Conservation (phyloP, 2,797 vertebrate genomes). For the Furcifer pardalis region DNA sequence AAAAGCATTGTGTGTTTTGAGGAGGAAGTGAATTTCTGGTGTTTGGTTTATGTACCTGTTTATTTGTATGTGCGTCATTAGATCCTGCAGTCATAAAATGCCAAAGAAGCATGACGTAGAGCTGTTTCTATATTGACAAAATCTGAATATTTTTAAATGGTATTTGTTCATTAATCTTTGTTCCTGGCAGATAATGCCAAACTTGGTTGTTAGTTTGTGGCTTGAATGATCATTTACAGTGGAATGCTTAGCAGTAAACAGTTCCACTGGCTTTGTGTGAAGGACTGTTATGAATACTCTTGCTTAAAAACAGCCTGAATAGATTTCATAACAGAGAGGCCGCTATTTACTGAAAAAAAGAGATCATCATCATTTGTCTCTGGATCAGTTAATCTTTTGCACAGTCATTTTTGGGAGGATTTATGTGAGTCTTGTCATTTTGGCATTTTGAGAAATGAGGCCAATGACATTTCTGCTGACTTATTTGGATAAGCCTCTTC, state of each 20-base stretch:
- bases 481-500: not conserved
- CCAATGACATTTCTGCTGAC: not conserved
- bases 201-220: conserved; percentile 22
- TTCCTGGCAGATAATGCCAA: not conserved
- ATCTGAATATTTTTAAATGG: conserved; percentile 58
- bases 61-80: not conserved
- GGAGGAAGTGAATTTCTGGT: not conserved
- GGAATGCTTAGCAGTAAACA: conserved; percentile 18
- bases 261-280: conserved; percentile 18
- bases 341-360: conserved; percentile 6
- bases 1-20: not conserved
- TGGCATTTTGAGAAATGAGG: not conserved
- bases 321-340: conserved; percentile 19
- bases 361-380: conserved; percentile 24
- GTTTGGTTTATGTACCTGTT: not conserved
- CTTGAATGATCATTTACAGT: conserved; percentile 31
- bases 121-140: not conserved
- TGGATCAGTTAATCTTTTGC: conserved; percentile 33
- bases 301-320: conserved; percentile 22
- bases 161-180: conserved; percentile 52
- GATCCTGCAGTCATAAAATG: not conserved
- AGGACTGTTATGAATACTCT: conserved; percentile 21
- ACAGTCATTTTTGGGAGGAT: not conserved
- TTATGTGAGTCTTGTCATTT: conserved; percentile 9
- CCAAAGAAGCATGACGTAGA: not conserved